Percentiles rank a stretch among this genome's conserved stretches.
These are phyloP conservation scores for Aleiodes leptofemur DNA, from an alignment of 2,888 invertebrate species.

Conservation along the genomic window DNA sequence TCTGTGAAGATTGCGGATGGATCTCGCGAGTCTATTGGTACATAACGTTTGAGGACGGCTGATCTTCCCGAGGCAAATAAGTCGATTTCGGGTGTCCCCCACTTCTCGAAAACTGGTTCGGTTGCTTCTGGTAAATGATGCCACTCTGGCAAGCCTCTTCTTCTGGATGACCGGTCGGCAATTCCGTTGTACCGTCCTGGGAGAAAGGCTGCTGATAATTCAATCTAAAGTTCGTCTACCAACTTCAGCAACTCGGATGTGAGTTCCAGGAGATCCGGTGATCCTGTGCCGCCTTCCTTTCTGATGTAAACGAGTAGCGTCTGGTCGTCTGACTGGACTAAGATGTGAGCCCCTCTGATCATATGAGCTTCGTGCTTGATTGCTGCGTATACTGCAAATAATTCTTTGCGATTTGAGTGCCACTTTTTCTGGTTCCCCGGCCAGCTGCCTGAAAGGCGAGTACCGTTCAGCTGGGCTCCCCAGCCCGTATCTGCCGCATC, in stretches of 20 bases:
- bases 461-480: conserved; percentile 46
- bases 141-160: too few relatives aligned
- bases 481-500: conserved; percentile 43
- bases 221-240: too few relatives aligned
- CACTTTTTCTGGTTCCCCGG: conserved; percentile 14
- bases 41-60: too few relatives aligned
- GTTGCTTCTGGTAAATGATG: too few relatives aligned
- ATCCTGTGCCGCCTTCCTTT: conserved; percentile 47
- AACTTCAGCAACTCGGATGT: conserved; percentile 3
- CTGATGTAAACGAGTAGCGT: conserved; percentile 47
- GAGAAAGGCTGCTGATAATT: too few relatives aligned
- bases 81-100: too few relatives aligned
- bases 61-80: too few relatives aligned
- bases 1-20: too few relatives aligned
- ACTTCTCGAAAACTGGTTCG: too few relatives aligned
- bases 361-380: conserved; percentile 14
- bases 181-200: too few relatives aligned
- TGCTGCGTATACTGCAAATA: conserved; percentile 45
- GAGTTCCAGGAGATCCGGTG: conserved; percentile 35
- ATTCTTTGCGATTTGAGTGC: conserved; percentile 49
- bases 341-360: conserved; percentile 36
- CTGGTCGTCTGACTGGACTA: conserved; percentile 48
- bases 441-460: conserved; percentile 37
- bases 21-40: too few relatives aligned
- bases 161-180: too few relatives aligned